Evolutionary conservation across 37 sponge, comb jelly and placozoan species (phyloP).

Genomic region (Bolinopsis microptera): DNA sequence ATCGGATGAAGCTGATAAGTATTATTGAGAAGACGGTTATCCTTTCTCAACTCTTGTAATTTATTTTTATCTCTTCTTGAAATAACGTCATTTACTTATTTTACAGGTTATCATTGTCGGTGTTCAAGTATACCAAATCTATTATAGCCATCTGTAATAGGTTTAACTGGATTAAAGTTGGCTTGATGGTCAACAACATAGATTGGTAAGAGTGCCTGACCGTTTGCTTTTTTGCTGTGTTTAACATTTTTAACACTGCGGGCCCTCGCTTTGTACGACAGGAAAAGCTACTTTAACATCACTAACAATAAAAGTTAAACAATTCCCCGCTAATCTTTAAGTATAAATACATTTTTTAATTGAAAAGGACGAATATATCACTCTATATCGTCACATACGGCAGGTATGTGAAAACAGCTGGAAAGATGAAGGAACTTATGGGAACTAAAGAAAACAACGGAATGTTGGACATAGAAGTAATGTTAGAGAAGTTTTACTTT

Average conservation of each 20-base stretch:
- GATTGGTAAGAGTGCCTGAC: neutral
- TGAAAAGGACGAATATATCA: no score
- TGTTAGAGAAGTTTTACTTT: constrained; percentile 30
- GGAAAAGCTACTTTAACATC: no score
- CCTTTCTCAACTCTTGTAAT: no score
- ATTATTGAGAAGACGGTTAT: no score
- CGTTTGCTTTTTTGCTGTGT: neutral
- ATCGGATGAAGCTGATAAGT: no score
- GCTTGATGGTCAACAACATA: constrained; percentile 58
- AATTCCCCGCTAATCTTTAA: no score
- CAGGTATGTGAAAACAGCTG: constrained; percentile 34
- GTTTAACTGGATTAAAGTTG: constrained; percentile 5
- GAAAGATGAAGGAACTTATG: constrained; percentile 18
- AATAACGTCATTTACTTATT: no score
- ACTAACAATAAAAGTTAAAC: no score
- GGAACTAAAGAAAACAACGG: neutral
- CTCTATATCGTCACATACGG: no score
- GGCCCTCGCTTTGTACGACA: no score
- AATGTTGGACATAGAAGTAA: neutral
- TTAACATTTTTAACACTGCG: neutral
- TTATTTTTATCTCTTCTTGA: no score
- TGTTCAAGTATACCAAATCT: neutral
- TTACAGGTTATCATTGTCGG: constrained; percentile 28
- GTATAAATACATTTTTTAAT: no score
- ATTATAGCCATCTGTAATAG: neutral